Evolutionary conservation across 92 coral and sea anemone genomes (phyloP).

Genomic region (Heliopora coerulea): DNA sequence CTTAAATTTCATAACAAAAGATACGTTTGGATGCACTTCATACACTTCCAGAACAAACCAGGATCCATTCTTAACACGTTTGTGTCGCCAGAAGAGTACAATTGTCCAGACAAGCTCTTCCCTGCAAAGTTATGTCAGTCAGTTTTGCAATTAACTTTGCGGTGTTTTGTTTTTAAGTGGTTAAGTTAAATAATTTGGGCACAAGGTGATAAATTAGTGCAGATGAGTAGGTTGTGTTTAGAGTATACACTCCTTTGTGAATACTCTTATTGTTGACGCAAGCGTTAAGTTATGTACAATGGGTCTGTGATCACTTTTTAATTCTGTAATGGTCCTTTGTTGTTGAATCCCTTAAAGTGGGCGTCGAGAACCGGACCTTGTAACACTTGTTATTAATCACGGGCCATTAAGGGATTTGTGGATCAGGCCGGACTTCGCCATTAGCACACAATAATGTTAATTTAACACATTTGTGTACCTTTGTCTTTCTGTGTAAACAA

Average conservation of each 20-base stretch:
- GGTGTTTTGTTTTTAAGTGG: not conserved
- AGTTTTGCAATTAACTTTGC: constrained; percentile 5
- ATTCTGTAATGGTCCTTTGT: constrained; percentile 41
- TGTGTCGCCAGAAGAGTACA: not conserved
- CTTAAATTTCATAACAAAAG: no score
- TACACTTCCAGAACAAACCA: not conserved
- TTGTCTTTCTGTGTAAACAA: constrained; percentile 35
- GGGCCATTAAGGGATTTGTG: constrained; percentile 32
- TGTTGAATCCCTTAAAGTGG: constrained; percentile 36
- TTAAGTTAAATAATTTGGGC: constrained; percentile 20
- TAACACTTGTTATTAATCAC: constrained; percentile 36
- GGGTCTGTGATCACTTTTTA: constrained; percentile 36
- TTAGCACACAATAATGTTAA: constrained; percentile 35
- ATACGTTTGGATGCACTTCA: no score
- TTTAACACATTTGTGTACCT: constrained; percentile 29
- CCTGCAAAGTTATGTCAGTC: not conserved
- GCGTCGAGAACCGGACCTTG: constrained; percentile 28
- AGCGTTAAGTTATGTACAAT: constrained; percentile 34
- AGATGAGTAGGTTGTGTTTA: constrained; percentile 28
- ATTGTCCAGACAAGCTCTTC: not conserved
- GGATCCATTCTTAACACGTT: not conserved
- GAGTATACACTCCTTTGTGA: constrained; percentile 11
- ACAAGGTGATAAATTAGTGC: constrained; percentile 21
- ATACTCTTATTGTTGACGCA: constrained; percentile 6
- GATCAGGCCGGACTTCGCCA: constrained; percentile 6